Percentiles rank a stretch among this genome's conserved stretches.
phyloP scores from a whole-genome alignment of 2,797 vertebrate species.

The Takifugu rubripes region DNA sequence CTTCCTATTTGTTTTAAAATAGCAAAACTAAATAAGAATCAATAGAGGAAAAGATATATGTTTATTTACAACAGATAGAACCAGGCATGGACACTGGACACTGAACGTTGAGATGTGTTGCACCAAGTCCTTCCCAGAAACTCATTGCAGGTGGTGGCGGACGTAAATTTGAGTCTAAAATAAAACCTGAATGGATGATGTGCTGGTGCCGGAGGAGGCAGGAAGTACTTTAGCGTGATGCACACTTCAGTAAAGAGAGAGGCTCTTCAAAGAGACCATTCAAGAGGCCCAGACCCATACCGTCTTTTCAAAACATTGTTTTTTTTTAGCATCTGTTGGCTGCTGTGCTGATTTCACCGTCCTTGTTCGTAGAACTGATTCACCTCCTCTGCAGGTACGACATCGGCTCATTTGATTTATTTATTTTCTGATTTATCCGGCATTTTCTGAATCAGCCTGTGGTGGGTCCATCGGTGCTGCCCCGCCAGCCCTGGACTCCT shows the following conservation, averaged over 20 bases:
- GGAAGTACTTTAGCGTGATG: slow-evolving; percentile 10
- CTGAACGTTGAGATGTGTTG: slow-evolving; percentile 8
- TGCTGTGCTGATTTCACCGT: no score
- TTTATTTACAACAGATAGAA: slow-evolving; percentile 1
- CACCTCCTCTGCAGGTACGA: no score
- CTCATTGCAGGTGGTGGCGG: slow-evolving; percentile 13
- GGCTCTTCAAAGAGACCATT: slow-evolving; percentile 13
- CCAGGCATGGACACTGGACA: slow-evolving; percentile 2
- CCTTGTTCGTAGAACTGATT: no score
- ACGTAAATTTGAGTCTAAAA: slow-evolving; percentile 22
- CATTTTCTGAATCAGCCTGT: slow-evolving; percentile 6
- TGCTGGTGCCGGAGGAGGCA: slow-evolving; percentile 22
- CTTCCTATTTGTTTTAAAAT: slow-evolving; percentile 7
- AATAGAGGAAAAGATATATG: background rate
- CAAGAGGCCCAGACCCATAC: slow-evolving; percentile 9
- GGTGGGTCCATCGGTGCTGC: background rate
- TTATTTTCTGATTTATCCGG: no score
- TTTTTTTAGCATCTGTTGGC: background rate
- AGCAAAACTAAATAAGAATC: background rate
- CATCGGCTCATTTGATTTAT: no score
- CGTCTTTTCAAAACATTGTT: background rate
- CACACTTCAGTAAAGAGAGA: slow-evolving; percentile 20
- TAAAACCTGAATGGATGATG: slow-evolving; percentile 31
- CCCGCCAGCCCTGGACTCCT: background rate
- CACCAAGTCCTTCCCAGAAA: slow-evolving; percentile 21